These are phyloP conservation scores for Phylloscopus trochiloides DNA, from an alignment of 2,113 vertebrate genomes.

Conservation along the genomic window DNA sequence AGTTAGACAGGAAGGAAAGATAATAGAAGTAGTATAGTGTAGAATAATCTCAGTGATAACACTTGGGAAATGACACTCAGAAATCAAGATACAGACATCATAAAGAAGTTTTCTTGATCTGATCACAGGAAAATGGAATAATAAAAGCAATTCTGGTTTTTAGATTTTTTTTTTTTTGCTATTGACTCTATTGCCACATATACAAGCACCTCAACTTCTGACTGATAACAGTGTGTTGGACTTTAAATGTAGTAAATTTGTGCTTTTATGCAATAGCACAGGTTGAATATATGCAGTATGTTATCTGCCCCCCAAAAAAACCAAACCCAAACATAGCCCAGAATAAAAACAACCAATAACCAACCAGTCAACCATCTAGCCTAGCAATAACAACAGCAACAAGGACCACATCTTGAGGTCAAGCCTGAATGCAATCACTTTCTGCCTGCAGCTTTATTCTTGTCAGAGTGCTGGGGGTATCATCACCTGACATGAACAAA, in stretches of 20 bases:
- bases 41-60: not conserved
- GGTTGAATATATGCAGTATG: not conserved
- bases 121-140: not conserved
- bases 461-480: not conserved
- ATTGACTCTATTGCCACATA: not conserved
- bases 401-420: not conserved
- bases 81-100: not conserved
- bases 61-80: not conserved
- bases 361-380: not conserved
- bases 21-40: not conserved
- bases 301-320: fast-evolving
- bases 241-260: not conserved
- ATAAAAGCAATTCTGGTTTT: not conserved
- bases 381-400: not conserved
- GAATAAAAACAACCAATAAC: not conserved
- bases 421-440: not conserved
- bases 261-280: not conserved
- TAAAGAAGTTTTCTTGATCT: not conserved
- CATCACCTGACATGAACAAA: not conserved
- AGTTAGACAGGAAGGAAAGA: not conserved
- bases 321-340: not conserved
- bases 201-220: not conserved
- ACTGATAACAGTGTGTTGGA: not conserved
- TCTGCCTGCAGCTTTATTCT: not conserved
- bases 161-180: not conserved